Conservation (phyloP, 2,797 vertebrate species). For the Rhynchonycteris naso region DNA sequence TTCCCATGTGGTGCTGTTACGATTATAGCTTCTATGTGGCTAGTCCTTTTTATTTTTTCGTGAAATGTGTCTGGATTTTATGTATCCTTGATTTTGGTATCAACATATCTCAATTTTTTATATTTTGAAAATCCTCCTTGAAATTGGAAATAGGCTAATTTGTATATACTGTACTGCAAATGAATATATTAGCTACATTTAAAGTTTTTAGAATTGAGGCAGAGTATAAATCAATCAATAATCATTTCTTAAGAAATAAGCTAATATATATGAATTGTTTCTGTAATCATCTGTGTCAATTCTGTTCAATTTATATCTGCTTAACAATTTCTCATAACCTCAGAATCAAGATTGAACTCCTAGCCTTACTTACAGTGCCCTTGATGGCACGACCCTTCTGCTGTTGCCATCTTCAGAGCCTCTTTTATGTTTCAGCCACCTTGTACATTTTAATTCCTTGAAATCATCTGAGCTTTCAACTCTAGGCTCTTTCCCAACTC, state of each 20-base stretch:
- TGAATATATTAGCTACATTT: background rate
- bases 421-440: background rate
- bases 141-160: conserved; percentile 17
- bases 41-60: background rate
- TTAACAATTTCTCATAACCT: background rate
- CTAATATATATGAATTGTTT: background rate
- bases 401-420: background rate
- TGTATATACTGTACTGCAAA: background rate
- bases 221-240: background rate
- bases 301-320: background rate
- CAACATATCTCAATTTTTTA: background rate
- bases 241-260: background rate
- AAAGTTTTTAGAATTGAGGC: background rate
- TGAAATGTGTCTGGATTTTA: background rate
- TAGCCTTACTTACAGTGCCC: background rate
- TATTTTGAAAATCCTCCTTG: background rate
- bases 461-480: background rate
- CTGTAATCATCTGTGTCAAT: background rate
- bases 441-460: background rate
- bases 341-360: background rate
- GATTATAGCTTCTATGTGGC: fast-evolving
- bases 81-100: background rate
- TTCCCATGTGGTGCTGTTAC: background rate
- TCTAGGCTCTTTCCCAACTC: background rate
- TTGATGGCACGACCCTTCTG: background rate